These are phyloP conservation scores for Orthonevra nobilis DNA, from an alignment of 2,888 invertebrate species.

Conservation along the genomic window DNA sequence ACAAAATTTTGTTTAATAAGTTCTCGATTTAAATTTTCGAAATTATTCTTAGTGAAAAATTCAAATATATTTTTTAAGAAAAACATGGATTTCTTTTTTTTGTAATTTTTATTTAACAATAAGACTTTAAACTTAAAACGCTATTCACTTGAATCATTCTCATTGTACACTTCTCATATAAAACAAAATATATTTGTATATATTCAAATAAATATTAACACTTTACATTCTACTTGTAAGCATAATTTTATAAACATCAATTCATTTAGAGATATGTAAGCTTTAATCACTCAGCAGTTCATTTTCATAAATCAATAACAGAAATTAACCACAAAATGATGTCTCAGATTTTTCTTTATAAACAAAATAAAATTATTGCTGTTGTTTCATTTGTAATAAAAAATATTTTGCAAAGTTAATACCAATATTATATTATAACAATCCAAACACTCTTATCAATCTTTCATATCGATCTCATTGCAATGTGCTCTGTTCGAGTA, in stretches of 20 bases:
- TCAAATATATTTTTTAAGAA: slow-evolving; percentile 8
- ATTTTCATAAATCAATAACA: slow-evolving; percentile 37
- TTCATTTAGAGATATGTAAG: slow-evolving; percentile 49
- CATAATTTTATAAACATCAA: slow-evolving; percentile 19
- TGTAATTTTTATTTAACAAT: too few relatives aligned
- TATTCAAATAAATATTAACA: slow-evolving; percentile 16
- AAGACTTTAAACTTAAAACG: too few relatives aligned
- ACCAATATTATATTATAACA: slow-evolving; percentile 41
- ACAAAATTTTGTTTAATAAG: slow-evolving; percentile 38
- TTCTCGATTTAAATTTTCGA: not conserved
- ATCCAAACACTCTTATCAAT: slow-evolving; percentile 73
- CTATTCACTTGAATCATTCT: slow-evolving; percentile 14
- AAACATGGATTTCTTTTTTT: slow-evolving; percentile 29
- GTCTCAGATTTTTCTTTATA: slow-evolving; percentile 22
- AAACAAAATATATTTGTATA: slow-evolving; percentile 42
- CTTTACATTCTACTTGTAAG: slow-evolving; percentile 32
- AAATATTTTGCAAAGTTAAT: slow-evolving; percentile 56
- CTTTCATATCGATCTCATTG: slow-evolving; percentile 79
- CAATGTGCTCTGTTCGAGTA: slow-evolving; percentile 71
- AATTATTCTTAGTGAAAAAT: not conserved
- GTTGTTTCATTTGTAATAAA: slow-evolving; percentile 26
- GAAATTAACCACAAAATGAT: slow-evolving; percentile 24
- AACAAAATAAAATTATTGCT: not conserved
- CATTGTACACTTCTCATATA: slow-evolving; percentile 56
- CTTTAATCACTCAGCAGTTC: slow-evolving; percentile 29